Evolutionary conservation across 1,140 invertebrate species (phyloP).

Genomic region (Drosophila equinoxialis): DNA sequence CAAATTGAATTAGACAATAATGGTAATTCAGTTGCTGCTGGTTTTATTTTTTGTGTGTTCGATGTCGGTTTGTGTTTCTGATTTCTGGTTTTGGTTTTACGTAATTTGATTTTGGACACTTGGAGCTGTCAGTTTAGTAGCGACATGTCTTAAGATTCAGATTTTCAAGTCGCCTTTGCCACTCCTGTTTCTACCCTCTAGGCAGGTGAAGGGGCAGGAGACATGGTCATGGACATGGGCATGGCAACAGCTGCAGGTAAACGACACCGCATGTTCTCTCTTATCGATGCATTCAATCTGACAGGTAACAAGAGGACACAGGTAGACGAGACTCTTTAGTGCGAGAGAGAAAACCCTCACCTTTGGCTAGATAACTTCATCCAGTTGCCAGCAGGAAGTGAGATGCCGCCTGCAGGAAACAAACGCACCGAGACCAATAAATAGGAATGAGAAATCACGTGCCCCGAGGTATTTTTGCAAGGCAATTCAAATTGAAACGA

Average conservation of each 20-base stretch:
- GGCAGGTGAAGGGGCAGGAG: neutral
- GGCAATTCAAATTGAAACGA: conserved; percentile 12
- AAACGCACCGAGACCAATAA: neutral
- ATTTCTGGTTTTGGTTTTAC: conserved; percentile 11
- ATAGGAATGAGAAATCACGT: conserved; percentile 31
- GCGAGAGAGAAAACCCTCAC: conserved; percentile 29
- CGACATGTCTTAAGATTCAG: conserved; percentile 3
- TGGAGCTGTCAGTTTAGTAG: conserved; percentile 42
- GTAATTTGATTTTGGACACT: conserved; percentile 60
- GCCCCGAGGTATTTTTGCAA: conserved; percentile 14
- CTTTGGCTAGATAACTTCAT: conserved; percentile 41
- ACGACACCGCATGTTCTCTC: conserved; percentile 55
- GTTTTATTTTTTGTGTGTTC: neutral
- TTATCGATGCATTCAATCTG: conserved; percentile 70
- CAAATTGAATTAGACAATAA: conserved; percentile 70
- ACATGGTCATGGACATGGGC: neutral
- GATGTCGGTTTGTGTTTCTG: conserved; percentile 18
- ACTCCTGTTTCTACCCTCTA: neutral
- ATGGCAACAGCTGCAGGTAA: conserved; percentile 66
- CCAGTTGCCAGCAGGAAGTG: conserved; percentile 66
- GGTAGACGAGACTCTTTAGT: neutral
- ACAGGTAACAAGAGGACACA: conserved; percentile 65
- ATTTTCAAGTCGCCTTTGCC: neutral
- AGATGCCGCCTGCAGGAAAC: conserved; percentile 26
- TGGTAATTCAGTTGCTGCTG: conserved; percentile 32